Evolutionary conservation across 2,113 vertebrate genomes (phyloP), one percentile per base, ranked within the genome.

Genomic region (Sebastes schlegelii): DNA sequence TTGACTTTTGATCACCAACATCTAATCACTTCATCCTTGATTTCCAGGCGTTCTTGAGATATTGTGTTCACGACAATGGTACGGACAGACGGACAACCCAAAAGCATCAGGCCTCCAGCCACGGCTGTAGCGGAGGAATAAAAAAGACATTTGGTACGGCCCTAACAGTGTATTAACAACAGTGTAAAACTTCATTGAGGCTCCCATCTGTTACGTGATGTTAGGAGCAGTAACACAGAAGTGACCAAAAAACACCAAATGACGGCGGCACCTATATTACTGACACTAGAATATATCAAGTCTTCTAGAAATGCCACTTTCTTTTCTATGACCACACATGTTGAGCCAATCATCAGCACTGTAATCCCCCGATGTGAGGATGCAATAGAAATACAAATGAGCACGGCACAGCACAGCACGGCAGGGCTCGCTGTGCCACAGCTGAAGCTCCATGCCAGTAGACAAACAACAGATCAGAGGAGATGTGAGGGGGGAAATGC

Each of bases 351-450:
- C 52, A 13, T 69, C 62, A 43, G 54, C 48, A 8, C 49, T 10
- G 42, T 67, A 23, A 61, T 80, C 79, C 57, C 49, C 21, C 45
- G 75, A 64, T 46, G 60, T 21, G 26, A 78, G 42, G 54, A 67
- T 48, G 40, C 48, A 66, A 62, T 5, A 64, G 49, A 52, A 79
- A 82, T 55, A 74, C 67, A 82, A 76, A 66, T 23, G 43, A 83
- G 48, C 16, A 19, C 3, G 4, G 62, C 52, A n/a, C 9, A 58
- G 23, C 69, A 23, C 62, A 58, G 81, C 77, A 40, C 23, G 67
- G 16, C 16, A 4, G 26, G 14, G 11, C 11, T 43, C 17, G 40
- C 19, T 51, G 48, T n/a, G 60, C 34, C 57, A 34, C 21, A 13
- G 48, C 61, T 26, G 8, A 42, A 57, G 74, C 63, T 61, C 49